Percentiles rank a stretch among this genome's conserved stretches.
These are phyloP conservation scores for Lydus trimaculatus DNA, from an alignment of 2,888 invertebrate genomes.

Conservation along the genomic window DNA sequence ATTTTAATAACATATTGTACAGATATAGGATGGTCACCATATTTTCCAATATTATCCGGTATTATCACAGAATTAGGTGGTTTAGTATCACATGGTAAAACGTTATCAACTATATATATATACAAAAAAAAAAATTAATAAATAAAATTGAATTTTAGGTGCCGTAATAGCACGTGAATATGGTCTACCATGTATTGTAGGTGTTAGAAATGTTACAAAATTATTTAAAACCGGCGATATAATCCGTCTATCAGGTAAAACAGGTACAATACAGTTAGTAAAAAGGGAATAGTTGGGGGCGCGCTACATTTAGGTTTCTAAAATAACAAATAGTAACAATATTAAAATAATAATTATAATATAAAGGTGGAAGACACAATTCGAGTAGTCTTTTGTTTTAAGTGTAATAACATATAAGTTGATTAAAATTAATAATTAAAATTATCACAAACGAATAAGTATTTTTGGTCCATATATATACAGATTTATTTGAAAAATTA, in stretches of 20 bases:
- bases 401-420: too few relatives aligned
- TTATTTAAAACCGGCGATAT: slow-evolving; percentile 73
- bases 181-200: slow-evolving; percentile 84
- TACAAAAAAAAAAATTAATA: slow-evolving; percentile 7
- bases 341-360: too few relatives aligned
- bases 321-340: too few relatives aligned
- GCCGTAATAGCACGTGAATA: slow-evolving; percentile 86
- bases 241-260: slow-evolving; percentile 64
- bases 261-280: slow-evolving; percentile 52
- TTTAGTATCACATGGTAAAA: slow-evolving; percentile 81
- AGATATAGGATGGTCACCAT: slow-evolving; percentile 87
- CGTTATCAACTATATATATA: too few relatives aligned
- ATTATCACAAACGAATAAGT: not conserved
- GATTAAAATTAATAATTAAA: too few relatives aligned
- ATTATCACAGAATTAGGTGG: slow-evolving; percentile 85
- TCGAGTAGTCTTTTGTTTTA: too few relatives aligned
- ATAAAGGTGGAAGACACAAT: not conserved
- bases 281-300: not conserved
- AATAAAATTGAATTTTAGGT: slow-evolving; percentile 62
- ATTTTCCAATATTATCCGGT: slow-evolving; percentile 80
- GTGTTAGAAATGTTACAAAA: slow-evolving; percentile 72
- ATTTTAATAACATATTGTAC: slow-evolving; percentile 79
- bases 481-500: not conserved
- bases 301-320: too few relatives aligned
- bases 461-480: not conserved